Conservation (phyloP, 2,888 invertebrate genomes). For the Lomographa bimaculata region DNA sequence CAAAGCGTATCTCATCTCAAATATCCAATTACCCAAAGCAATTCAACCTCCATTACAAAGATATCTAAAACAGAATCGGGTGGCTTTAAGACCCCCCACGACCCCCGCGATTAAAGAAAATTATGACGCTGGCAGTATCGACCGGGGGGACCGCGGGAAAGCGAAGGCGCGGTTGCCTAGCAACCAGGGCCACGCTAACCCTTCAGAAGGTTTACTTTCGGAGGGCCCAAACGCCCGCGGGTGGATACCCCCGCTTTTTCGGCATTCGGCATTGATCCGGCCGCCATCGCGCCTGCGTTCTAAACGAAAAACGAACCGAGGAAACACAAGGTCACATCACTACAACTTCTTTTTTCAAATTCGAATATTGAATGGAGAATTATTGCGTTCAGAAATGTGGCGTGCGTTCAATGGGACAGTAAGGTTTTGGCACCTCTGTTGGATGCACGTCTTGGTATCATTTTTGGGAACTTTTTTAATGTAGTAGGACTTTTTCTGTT, state of each 20-base stretch:
- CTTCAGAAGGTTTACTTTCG: slow-evolving; percentile 80
- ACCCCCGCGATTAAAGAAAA: slow-evolving; percentile 71
- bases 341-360: slow-evolving; percentile 78
- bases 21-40: slow-evolving; percentile 31
- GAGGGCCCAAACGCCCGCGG: slow-evolving; percentile 45
- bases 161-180: slow-evolving; percentile 72
- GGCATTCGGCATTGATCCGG: slow-evolving; percentile 81
- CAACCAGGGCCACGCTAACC: slow-evolving; percentile 69
- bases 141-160: slow-evolving; percentile 51
- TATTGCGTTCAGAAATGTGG: slow-evolving; percentile 66
- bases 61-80: slow-evolving; percentile 46
- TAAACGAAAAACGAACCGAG: slow-evolving; percentile 76
- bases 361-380: slow-evolving; percentile 78
- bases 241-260: slow-evolving; percentile 69
- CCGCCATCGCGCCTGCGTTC: slow-evolving; percentile 76
- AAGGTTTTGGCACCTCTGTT: slow-evolving; percentile 25
- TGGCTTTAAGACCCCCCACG: slow-evolving; percentile 33
- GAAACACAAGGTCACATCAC: slow-evolving; percentile 80
- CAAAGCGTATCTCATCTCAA: slow-evolving; percentile 16
- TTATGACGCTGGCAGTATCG: slow-evolving; percentile 70
- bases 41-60: slow-evolving; percentile 40
- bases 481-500: too few species aligned
- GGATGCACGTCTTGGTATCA: slow-evolving; percentile 27
- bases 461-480: neutral
- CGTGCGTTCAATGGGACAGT: slow-evolving; percentile 63